Evolutionary conservation across 2,797 vertebrate genomes (phyloP).

Genomic region (Rhinoraja longicauda): DNA sequence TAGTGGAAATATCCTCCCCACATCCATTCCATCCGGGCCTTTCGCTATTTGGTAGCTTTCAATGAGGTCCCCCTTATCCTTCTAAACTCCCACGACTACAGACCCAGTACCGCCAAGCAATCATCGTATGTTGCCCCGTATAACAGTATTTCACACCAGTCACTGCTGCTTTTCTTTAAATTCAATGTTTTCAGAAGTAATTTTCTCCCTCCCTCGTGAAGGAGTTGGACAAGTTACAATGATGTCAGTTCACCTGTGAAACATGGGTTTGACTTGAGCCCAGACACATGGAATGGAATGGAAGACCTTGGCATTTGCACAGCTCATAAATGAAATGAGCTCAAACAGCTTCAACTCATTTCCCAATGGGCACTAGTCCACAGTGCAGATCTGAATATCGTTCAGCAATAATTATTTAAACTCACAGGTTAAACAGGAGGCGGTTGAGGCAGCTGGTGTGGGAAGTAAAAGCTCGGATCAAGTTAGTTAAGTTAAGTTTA

Average conservation of each 20-base stretch:
- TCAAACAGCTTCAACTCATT: slow-evolving; percentile 27
- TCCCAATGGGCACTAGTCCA: slow-evolving; percentile 29
- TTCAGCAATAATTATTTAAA: slow-evolving; percentile 18
- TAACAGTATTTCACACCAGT: not conserved
- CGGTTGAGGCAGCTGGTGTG: not conserved
- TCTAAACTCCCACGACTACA: no score
- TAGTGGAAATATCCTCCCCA: no score
- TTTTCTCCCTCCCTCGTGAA: not conserved
- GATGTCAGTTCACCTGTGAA: not conserved
- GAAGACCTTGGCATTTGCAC: not conserved
- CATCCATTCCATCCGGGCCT: no score
- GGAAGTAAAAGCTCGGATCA: not conserved
- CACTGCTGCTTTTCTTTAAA: not conserved
- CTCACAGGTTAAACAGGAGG: not conserved
- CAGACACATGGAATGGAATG: not conserved
- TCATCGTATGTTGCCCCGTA: no score
- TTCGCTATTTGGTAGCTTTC: no score
- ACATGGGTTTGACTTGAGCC: not conserved
- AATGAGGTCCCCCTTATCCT: no score
- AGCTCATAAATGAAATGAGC: not conserved
- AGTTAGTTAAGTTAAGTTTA: not conserved
- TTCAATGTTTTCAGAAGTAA: slow-evolving; percentile 7
- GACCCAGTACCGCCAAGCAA: no score
- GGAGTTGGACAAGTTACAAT: not conserved
- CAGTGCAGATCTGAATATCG: not conserved